phyloP scores from a whole-genome alignment of 2,113 vertebrate genomes.

The Hippocampus guttulatus region DNA sequence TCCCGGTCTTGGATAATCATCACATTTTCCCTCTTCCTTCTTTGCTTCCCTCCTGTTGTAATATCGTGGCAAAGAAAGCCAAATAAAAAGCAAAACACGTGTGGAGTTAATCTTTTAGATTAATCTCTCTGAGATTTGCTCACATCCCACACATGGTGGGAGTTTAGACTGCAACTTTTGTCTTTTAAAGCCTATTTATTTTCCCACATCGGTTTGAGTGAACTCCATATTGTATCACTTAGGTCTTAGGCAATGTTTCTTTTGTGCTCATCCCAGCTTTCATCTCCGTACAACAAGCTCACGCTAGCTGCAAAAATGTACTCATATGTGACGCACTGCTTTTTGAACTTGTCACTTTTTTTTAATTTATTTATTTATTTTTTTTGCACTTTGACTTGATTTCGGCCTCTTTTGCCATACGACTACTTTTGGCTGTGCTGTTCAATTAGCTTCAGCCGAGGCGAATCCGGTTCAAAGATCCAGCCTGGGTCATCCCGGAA shows the following conservation, averaged over 20 bases:
- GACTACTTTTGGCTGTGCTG: constrained; percentile 36
- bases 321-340: not conserved
- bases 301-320: not conserved
- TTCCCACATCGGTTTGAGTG: not conserved
- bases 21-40: too few species aligned
- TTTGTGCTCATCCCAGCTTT: not conserved
- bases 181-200: not conserved
- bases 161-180: not conserved
- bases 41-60: too few species aligned
- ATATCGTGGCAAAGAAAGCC: too few species aligned
- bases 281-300: not conserved
- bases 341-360: constrained; percentile 1
- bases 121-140: not conserved
- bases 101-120: not conserved
- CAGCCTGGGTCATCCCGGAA: constrained; percentile 32
- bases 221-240: not conserved
- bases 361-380: too few species aligned
- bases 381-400: not conserved
- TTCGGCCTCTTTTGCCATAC: constrained; percentile 23
- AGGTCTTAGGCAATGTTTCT: not conserved
- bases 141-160: not conserved
- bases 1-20: too few species aligned
- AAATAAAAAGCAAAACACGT: not conserved
- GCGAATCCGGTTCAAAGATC: constrained; percentile 44
- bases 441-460: constrained; percentile 52